These are phyloP conservation scores for Thomomys bottae DNA, from an alignment of 2,113 vertebrate species.

Conservation along the genomic window DNA sequence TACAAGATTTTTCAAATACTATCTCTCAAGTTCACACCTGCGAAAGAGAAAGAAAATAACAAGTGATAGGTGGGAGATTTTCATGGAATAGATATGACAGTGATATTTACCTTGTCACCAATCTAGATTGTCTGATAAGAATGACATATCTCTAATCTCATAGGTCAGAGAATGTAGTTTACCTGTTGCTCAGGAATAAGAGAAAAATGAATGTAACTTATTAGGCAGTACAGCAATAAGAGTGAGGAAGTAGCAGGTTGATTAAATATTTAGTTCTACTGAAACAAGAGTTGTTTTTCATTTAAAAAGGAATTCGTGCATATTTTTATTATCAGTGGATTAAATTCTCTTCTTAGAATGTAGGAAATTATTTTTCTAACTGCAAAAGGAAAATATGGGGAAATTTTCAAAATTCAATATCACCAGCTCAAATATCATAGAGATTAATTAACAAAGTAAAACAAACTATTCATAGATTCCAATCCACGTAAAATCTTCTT, in stretches of 20 bases:
- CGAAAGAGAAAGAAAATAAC: conserved; percentile 1
- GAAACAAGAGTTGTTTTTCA: conserved; percentile 7
- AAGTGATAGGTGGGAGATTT: not conserved
- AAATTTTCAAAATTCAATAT: conserved; percentile 28
- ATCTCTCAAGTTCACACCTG: not conserved
- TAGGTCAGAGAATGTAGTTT: not conserved
- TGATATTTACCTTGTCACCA: not conserved
- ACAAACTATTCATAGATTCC: not conserved
- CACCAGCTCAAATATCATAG: conserved; percentile 21
- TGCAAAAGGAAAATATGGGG: not conserved
- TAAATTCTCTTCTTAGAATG: not conserved
- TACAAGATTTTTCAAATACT: not conserved
- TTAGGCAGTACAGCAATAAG: not conserved
- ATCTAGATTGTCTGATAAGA: not conserved
- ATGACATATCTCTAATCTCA: not conserved
- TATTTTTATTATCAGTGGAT: not conserved
- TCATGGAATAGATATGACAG: not conserved
- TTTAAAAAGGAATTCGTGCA: not conserved
- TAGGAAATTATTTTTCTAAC: conserved; percentile 17
- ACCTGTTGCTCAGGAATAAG: not conserved
- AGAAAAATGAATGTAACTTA: not conserved
- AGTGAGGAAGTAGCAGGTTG: not conserved
- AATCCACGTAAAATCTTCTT: not conserved
- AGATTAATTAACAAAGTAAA: not conserved
- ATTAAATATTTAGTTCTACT: not conserved